Evolutionary conservation across 2,888 invertebrate species (phyloP).

Genomic region (Heliothis peltigera): DNA sequence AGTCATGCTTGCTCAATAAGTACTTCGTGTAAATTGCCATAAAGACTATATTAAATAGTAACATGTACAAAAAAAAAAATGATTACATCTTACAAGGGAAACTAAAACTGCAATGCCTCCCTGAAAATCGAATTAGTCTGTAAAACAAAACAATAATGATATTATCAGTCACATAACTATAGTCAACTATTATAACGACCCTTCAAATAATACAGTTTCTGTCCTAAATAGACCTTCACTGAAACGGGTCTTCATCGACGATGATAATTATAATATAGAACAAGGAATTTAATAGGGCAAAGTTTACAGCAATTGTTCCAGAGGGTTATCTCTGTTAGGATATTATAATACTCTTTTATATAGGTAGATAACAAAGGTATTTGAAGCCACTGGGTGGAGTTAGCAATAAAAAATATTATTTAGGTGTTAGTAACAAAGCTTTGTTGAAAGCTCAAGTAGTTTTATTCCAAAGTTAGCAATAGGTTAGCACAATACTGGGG

Average conservation of each 20-base stretch:
- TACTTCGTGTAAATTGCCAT: no score
- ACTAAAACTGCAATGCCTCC: not conserved
- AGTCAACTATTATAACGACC: not conserved
- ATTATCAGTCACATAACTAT: conserved; percentile 1
- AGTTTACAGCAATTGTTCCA: not conserved
- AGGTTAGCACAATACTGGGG: no score
- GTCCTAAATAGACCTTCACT: not conserved
- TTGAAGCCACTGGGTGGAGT: not conserved
- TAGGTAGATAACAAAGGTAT: not conserved
- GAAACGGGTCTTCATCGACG: not conserved
- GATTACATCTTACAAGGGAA: no score
- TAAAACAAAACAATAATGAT: conserved; percentile 19
- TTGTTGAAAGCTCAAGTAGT: no score
- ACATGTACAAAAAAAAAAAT: no score
- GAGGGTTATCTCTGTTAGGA: not conserved
- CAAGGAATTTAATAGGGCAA: not conserved
- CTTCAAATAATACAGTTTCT: conserved; percentile 3
- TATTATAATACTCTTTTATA: not conserved
- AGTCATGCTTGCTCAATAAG: not conserved
- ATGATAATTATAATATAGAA: conserved; percentile 4
- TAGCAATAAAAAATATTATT: no score
- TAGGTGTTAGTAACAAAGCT: no score
- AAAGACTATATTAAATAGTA: no score
- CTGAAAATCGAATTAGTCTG: not conserved
- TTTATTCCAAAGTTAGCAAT: no score